Percentiles rank a stretch among this genome's conserved stretches.
Conservation (phyloP, 2,113 vertebrate species). For the Hydropotes inermis region DNA sequence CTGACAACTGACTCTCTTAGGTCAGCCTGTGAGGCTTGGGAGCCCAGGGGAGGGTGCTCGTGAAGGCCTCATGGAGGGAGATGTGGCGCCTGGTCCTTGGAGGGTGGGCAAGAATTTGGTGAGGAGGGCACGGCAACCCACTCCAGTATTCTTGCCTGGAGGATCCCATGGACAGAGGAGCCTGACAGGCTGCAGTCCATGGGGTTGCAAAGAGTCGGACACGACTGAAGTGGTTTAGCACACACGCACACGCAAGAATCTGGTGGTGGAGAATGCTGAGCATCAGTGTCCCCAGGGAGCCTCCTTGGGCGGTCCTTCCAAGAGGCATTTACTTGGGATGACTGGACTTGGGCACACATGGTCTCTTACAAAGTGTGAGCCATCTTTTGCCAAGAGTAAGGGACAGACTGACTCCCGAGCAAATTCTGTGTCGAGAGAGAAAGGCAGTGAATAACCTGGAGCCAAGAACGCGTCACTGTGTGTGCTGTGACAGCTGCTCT, state of each 20-base stretch:
- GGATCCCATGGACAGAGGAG: neutral
- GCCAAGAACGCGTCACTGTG: neutral
- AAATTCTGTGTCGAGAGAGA: constrained; percentile 87
- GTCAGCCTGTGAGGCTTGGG: neutral
- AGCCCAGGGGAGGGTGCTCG: neutral
- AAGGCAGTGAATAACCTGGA: constrained; percentile 82
- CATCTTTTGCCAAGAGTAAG: constrained; percentile 71
- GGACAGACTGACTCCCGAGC: constrained; percentile 90
- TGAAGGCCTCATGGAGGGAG: neutral
- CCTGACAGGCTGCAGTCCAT: neutral
- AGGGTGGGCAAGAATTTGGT: neutral
- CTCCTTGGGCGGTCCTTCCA: neutral
- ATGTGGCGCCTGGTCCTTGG: neutral
- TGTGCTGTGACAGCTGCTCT: neutral
- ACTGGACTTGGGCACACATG: neutral
- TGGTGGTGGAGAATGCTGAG: neutral
- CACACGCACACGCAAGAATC: neutral
- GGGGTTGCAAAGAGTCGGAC: neutral
- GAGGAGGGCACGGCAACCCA: neutral
- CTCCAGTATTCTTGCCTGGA: neutral
- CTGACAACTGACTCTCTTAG: neutral
- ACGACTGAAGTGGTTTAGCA: neutral
- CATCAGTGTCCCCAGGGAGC: neutral
- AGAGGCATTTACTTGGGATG: neutral
- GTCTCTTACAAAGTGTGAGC: constrained; percentile 82